Evolutionary conservation across 2,888 invertebrate genomes (phyloP), one percentile per base, ranked within the genome.

Genomic region (Agrochola circellaris): DNA sequence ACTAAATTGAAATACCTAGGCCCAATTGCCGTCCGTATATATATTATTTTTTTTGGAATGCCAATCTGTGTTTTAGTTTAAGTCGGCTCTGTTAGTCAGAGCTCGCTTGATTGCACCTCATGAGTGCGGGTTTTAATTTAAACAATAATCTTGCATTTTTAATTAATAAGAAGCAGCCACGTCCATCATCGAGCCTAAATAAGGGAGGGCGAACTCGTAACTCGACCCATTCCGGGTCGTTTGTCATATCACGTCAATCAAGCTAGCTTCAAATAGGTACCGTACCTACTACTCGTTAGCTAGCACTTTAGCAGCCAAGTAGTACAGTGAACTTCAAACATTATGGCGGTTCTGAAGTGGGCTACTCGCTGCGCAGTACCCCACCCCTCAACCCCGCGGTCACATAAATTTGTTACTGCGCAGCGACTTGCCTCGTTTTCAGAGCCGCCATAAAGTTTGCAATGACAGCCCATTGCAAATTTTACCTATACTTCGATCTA

Each of bases 201-300:
- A 38, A 5, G 48, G 20, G 8, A n/a, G 45, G n/a, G 20, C 13
- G n/a, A 48, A 26, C n/a, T 67, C 17, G n/a, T 60, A 45, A 42
- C 42, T 45, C 13, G 26, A 60, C 13, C 17, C n/a, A 51, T 42
- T 38, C 17, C 30, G 15, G 20, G 42, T n/a, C 9, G 51, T 48
- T 73, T 74, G 17, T 74, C 38, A 48, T 26, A 45, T 58, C 9
- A 73, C 23, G 17, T 45, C 75, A 17, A 48, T 74, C 34, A 48
- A 60, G 26, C 34, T 23, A 58, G 73, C 20, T 34, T 70, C 5
- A 34, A 68, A 34, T 38, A 56, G 45, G 15, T n/a, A 17, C 20
- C 6, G n/a, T 66, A 45, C 26, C 42, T 42, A 65, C n/a, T 26
- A 45, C 15, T n/a, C 20, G 42, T 65, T 64, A n/a, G 45, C 9